Base-by-base conservation (phyloP, 2,797 vertebrate species). In the Hoplostethus mediterraneus region DNA sequence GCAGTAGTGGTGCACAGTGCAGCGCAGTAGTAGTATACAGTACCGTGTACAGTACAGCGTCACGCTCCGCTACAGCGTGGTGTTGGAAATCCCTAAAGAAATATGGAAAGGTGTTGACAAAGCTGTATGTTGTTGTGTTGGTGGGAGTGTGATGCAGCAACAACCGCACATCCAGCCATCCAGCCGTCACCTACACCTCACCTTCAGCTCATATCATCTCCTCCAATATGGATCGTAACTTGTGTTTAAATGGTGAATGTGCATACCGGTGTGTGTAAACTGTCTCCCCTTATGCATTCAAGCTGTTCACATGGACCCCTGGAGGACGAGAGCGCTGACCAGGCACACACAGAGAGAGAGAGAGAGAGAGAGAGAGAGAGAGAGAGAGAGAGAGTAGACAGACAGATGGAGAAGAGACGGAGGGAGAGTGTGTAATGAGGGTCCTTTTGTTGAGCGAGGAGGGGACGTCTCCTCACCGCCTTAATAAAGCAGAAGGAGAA, bases 71-170 rank as follows among this genome's bases (percentile, higher is more conserved):
- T 54, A 10, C 13, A 63, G 5, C 55, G 77, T 52, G 11, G 13
- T 52, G 49, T 14, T 47, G 2, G 8, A 28, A 13, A 17, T 40
- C 12, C 6, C 30, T 48, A 42, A 13, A 44, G 73, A 88, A 85
- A 86, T 82, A 87, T 86, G 83, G 73, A 83, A 71, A 83, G 67
- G 63, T 91, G 88, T 89, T 84, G 82, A 86, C 67, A 45, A 88
- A 76, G 88, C 83, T 78, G 72, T 79, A 21, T 21, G 21, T 21
- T 21, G 21, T 21, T 21, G 54, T 45, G 63, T 67, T 87, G 85
- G 88, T 83, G 67, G 65, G 59, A 65, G 49, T 86, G 85, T 88
- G 67, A 78, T 70, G 80, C 78, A 79, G 56, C 38, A 54, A n/a
- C 16, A 33, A 53, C 6, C 52, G 59, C 68, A 71, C 80, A 71